Evolutionary conservation across 2,888 invertebrate species (phyloP).

Genomic region (Galeruca laticollis): DNA sequence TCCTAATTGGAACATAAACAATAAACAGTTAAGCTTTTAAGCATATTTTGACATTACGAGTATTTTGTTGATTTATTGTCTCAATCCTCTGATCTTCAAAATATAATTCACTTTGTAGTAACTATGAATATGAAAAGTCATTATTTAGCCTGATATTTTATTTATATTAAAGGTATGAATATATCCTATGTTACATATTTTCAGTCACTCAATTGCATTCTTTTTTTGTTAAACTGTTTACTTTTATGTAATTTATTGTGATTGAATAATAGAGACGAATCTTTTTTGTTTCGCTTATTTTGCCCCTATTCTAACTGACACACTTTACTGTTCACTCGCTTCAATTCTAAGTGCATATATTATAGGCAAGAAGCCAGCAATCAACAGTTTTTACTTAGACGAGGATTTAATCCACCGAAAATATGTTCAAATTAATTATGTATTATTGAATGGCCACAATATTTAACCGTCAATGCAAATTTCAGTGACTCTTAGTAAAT

Average conservation of each 20-base stretch:
- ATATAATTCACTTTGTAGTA: not conserved
- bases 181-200: not conserved
- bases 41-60: no score
- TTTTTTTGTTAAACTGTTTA: not conserved
- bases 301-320: not conserved
- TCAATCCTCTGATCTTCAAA: not conserved
- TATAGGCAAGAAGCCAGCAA: no score
- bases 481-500: no score
- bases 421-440: no score
- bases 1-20: no score
- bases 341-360: not conserved
- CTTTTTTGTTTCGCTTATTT: not conserved
- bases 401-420: no score
- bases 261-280: not conserved
- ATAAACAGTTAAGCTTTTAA: no score
- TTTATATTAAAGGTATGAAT: not conserved
- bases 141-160: not conserved
- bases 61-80: no score
- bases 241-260: not conserved
- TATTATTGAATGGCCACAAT: no score
- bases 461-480: no score
- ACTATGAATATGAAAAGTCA: not conserved
- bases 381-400: no score
- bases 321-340: not conserved
- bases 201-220: not conserved